Evolutionary conservation across 2,113 vertebrate genomes (phyloP).

Genomic region (Triplophysa tibetana): DNA sequence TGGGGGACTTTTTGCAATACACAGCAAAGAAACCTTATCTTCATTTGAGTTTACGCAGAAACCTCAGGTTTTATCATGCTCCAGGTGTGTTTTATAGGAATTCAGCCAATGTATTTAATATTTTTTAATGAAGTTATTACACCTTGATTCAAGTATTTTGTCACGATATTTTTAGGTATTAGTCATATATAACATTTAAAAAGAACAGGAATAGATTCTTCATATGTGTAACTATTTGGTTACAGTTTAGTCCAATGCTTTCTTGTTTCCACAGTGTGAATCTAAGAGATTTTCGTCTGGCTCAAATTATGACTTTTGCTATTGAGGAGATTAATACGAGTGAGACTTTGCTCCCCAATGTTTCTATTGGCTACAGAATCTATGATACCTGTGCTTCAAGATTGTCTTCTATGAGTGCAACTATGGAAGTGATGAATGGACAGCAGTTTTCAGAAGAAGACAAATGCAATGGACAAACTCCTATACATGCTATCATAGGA

Average conservation of each 20-base stretch:
- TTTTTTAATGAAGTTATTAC: too few relatives aligned
- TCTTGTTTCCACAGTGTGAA: conserved; percentile 64
- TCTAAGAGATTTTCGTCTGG: conserved; percentile 73
- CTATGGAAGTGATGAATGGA: conserved; percentile 72
- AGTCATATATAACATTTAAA: background rate
- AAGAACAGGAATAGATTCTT: background rate
- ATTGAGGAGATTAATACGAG: conserved; percentile 76
- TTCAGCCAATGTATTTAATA: background rate
- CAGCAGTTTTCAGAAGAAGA: conserved; percentile 49
- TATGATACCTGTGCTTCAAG: conserved; percentile 66
- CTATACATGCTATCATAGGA: background rate
- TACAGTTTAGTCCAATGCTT: background rate
- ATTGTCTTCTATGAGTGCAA: conserved; percentile 68
- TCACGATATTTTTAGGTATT: too few relatives aligned
- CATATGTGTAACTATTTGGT: too few relatives aligned
- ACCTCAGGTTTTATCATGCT: background rate
- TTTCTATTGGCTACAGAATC: conserved; percentile 74
- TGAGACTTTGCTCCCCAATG: conserved; percentile 65
- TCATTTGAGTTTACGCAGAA: background rate
- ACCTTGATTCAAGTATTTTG: too few relatives aligned
- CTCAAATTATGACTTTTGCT: conserved; percentile 75
- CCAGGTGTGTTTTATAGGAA: conserved; percentile 36
- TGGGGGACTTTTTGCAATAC: background rate
- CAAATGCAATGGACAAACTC: conserved; percentile 58
- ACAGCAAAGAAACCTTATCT: background rate